Evolutionary conservation across 2,797 vertebrate genomes (phyloP).

Genomic region (Anabacerthia variegaticeps): DNA sequence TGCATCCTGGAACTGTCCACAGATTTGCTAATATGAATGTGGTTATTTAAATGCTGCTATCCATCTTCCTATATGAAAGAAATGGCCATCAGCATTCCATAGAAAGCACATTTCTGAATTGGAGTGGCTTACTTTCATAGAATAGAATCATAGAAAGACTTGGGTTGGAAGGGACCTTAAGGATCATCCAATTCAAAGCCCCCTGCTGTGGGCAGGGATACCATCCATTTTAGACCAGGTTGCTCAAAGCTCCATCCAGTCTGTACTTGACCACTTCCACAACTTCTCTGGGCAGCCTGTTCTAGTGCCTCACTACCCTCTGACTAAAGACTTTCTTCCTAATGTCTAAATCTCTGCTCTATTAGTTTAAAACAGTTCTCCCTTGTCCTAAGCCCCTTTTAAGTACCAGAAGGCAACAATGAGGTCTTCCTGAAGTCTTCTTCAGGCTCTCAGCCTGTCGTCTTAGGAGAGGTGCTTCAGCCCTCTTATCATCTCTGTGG

Average conservation of each 20-base stretch:
- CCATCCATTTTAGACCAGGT: not conserved
- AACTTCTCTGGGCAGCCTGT: not conserved
- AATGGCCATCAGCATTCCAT: not conserved
- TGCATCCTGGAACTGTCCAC: not conserved
- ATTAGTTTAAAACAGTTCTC: not conserved
- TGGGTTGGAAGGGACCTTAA: not conserved
- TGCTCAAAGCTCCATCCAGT: not conserved
- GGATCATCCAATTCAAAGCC: not conserved
- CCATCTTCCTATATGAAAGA: not conserved
- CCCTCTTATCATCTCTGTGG: not conserved
- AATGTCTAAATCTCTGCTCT: not conserved
- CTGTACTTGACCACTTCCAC: not conserved
- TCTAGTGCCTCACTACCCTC: not conserved
- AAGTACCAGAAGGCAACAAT: not conserved
- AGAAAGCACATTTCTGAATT: not conserved
- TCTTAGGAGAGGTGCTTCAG: not conserved
- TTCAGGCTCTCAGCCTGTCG: not conserved
- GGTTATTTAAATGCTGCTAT: not conserved
- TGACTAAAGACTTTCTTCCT: not conserved
- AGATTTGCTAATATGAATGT: not conserved
- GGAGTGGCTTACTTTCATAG: not conserved
- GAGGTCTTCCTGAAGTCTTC: not conserved
- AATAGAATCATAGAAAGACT: not conserved
- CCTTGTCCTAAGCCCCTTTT: not conserved
- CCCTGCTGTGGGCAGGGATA: not conserved